A percentile compares a stretch with the other conserved stretches of the same genome.
Evolutionary conservation across 2,888 invertebrate genomes (phyloP).

Genomic region (Hemicrepidius hirtus): DNA sequence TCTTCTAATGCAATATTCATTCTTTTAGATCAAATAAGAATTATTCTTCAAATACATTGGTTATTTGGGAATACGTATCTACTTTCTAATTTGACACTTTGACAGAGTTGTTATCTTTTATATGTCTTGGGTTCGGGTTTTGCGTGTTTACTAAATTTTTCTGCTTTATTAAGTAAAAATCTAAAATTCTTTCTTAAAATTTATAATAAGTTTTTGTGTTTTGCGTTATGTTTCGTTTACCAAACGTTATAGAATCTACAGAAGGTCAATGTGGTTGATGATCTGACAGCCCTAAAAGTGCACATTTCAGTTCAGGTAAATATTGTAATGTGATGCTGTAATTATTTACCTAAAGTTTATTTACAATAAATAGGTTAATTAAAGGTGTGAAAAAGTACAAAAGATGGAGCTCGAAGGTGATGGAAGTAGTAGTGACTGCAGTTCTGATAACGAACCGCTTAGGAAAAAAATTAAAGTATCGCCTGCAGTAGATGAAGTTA

Average conservation of each 20-base stretch:
- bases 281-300: conserved; percentile 2
- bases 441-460: conserved; percentile 26
- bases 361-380: not conserved
- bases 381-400: not conserved
- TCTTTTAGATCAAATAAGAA: no score
- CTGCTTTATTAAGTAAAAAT: not conserved
- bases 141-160: conserved; percentile 1
- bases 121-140: conserved; percentile 2
- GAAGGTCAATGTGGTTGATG: conserved; percentile 18
- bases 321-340: not conserved
- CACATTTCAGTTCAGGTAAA: not conserved
- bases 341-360: not conserved
- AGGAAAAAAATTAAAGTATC: conserved; percentile 49
- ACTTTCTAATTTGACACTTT: conserved; percentile 17
- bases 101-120: conserved; percentile 16
- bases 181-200: not conserved
- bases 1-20: no score
- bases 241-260: not conserved
- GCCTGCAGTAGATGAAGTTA: conserved; percentile 28
- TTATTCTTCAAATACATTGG: no score
- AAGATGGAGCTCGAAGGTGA: conserved; percentile 16
- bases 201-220: not conserved
- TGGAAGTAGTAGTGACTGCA: not conserved
- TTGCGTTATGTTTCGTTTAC: not conserved
- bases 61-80: not conserved